Conservation (phyloP, 1,140 invertebrate genomes). For the Kradibia gibbosae region DNA sequence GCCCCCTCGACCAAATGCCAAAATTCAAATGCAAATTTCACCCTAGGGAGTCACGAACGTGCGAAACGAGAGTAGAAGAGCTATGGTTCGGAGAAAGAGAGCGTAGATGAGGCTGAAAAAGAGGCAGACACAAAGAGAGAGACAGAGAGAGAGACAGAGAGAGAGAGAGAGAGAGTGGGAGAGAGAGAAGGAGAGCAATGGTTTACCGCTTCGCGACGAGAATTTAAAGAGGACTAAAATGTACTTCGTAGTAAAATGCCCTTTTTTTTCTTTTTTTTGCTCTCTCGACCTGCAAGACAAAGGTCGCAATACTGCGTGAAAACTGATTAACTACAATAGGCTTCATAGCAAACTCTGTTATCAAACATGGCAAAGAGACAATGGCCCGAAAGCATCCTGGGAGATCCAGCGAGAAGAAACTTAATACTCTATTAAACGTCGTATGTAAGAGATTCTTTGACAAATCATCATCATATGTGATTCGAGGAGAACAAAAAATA, state of each 20-base stretch:
- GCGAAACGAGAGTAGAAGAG: slow-evolving; percentile 1
- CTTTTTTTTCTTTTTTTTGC: slow-evolving; percentile 4
- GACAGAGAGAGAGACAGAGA: background rate
- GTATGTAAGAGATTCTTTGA: background rate
- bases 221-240: slow-evolving; percentile 43
- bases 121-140: background rate
- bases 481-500: background rate
- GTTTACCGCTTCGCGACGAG: slow-evolving; percentile 3
- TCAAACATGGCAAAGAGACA: background rate
- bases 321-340: slow-evolving; percentile 1
- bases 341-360: background rate
- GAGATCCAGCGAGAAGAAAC: background rate
- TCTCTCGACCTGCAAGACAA: background rate
- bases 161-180: background rate
- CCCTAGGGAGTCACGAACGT: slow-evolving; percentile 51
- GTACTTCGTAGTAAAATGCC: slow-evolving; percentile 19
- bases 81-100: background rate
- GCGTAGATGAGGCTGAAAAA: background rate
- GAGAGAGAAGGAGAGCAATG: background rate
- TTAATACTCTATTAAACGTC: background rate
- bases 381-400: background rate
- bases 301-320: background rate
- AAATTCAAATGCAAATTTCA: slow-evolving; percentile 59
- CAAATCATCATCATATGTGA: background rate
- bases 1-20: slow-evolving; percentile 47